phyloP scores from a whole-genome alignment of 2,888 invertebrate genomes.

The Galerucella calmariensis region DNA sequence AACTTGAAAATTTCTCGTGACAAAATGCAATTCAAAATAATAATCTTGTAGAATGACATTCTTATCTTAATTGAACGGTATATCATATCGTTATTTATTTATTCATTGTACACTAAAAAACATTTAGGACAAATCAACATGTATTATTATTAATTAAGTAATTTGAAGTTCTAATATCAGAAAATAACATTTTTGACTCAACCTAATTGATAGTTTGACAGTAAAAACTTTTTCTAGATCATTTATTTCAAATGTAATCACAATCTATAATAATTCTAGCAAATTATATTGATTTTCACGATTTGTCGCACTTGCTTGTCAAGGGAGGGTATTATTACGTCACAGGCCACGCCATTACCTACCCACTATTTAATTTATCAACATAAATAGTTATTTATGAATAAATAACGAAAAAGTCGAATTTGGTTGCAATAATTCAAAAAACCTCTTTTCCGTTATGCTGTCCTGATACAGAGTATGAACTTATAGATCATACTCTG shows the following conservation, averaged over 20 bases:
- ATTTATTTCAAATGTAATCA: too few relatives aligned
- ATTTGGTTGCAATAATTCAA: conserved; percentile 12
- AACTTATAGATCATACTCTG: conserved; percentile 64
- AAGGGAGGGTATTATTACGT: not conserved
- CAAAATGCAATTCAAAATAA: conserved; percentile 21
- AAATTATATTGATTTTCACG: not conserved
- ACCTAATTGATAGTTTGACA: too few relatives aligned
- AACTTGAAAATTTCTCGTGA: conserved; percentile 33
- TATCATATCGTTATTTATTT: not conserved
- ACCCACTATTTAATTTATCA: not conserved
- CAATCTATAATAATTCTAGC: not conserved
- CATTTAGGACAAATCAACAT: not conserved
- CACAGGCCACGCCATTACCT: not conserved
- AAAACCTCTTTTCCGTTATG: conserved; percentile 44
- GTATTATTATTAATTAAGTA: too few relatives aligned
- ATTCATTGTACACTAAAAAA: not conserved
- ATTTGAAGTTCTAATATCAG: too few relatives aligned
- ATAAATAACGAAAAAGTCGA: conserved; percentile 10
- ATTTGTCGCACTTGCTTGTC: not conserved
- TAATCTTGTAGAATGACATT: conserved; percentile 8
- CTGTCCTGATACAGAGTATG: conserved; percentile 61
- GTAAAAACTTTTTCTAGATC: too few relatives aligned
- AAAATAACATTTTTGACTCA: too few relatives aligned
- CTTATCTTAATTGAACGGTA: not conserved
- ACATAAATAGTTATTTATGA: not conserved